These are phyloP conservation scores for Montifringilla adamsi DNA, from an alignment of 2,113 vertebrate species.

Conservation along the genomic window DNA sequence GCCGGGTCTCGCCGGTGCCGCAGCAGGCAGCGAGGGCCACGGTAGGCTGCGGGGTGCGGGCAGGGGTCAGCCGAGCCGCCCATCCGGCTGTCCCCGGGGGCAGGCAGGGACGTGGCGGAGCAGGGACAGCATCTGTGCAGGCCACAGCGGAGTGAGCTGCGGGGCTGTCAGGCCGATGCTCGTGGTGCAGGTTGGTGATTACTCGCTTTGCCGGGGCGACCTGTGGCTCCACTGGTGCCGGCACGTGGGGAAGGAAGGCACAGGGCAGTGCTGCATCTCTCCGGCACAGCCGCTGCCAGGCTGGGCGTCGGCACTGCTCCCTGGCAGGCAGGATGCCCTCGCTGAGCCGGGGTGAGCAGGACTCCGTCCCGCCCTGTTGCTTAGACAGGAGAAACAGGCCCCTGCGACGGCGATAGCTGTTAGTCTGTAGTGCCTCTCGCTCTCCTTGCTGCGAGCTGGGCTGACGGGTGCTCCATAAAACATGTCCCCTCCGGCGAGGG, in stretches of 20 bases:
- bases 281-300: background rate
- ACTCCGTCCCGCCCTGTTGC: fast-evolving
- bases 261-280: background rate
- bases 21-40: fast-evolving
- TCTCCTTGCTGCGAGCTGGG: background rate
- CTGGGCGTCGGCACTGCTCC: background rate
- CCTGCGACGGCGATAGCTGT: fast-evolving
- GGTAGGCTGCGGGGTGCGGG: background rate
- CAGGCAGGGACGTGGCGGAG: background rate
- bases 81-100: background rate
- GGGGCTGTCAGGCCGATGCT: background rate
- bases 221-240: background rate
- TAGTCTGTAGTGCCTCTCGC: background rate
- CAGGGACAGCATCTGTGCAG: background rate
- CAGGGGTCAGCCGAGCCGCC: background rate
- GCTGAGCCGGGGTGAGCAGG: background rate
- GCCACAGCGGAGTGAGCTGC: background rate
- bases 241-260: too few relatives aligned
- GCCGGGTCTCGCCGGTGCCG: background rate
- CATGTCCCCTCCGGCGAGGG: background rate
- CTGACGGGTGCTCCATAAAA: background rate
- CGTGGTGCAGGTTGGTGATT: background rate
- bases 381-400: background rate
- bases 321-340: background rate
- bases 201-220: background rate